These are phyloP conservation scores for Heliconius nattereri DNA, from an alignment of 1,140 invertebrate species.

Conservation along the genomic window DNA sequence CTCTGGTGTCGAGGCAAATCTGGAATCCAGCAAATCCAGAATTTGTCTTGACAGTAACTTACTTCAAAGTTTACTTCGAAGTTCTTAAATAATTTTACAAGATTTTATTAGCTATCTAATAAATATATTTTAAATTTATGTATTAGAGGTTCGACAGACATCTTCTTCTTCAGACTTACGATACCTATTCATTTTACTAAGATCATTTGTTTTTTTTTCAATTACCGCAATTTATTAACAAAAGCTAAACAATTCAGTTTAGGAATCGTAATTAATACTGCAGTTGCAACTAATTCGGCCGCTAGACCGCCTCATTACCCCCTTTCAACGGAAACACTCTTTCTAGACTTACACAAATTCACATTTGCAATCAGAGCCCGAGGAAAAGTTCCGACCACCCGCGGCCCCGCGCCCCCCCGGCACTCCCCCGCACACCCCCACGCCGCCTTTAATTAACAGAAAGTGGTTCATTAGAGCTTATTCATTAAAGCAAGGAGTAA, in stretches of 20 bases:
- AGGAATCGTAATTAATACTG: constrained; percentile 52
- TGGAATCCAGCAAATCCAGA: too few relatives aligned
- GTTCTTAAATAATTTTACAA: too few relatives aligned
- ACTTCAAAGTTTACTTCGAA: too few relatives aligned
- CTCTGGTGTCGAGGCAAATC: too few relatives aligned
- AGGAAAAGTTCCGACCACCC: constrained; percentile 71
- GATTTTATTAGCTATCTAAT: too few relatives aligned
- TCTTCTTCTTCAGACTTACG: too few relatives aligned
- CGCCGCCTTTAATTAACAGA: constrained; percentile 90
- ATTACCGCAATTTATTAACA: not conserved
- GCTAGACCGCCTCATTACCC: constrained; percentile 77
- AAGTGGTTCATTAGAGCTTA: constrained; percentile 93
- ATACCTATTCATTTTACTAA: not conserved
- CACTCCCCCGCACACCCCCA: constrained; percentile 47
- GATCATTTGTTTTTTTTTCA: not conserved
- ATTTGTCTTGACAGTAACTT: too few relatives aligned
- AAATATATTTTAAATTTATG: too few relatives aligned
- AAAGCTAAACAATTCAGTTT: constrained; percentile 27
- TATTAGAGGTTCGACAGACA: too few relatives aligned
- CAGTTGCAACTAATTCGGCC: constrained; percentile 73
- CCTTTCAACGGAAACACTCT: constrained; percentile 77
- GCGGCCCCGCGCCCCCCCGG: constrained; percentile 47
- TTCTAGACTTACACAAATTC: constrained; percentile 80
- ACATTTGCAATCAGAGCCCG: constrained; percentile 80
- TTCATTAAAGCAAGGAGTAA: constrained; percentile 93